A percentile compares a stretch with the other conserved stretches of the same genome.
phyloP scores from a whole-genome alignment of 2,113 vertebrate species.

The Grammomys dolichurus region DNA sequence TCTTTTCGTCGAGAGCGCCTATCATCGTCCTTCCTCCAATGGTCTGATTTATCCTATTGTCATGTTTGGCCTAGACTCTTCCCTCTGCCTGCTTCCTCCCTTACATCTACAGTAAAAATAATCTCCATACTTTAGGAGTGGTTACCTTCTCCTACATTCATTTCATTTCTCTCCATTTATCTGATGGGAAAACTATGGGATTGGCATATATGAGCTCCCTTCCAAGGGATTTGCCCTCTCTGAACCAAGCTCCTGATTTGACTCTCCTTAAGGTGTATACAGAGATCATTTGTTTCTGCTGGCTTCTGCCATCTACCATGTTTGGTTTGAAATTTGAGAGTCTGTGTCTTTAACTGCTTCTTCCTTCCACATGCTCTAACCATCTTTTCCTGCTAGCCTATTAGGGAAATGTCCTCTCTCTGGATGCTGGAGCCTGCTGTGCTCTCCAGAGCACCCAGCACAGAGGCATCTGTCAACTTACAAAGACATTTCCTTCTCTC shows the following conservation, averaged over 20 bases:
- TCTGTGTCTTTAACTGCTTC: background rate
- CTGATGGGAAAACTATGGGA: rapidly evolving
- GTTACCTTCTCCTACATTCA: background rate
- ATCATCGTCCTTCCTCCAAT: background rate
- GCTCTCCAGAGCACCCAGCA: background rate
- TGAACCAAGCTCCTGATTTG: background rate
- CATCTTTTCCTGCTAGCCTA: background rate
- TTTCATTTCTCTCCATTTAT: background rate
- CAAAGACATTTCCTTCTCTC: background rate
- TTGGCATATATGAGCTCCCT: background rate
- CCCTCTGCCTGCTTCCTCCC: background rate
- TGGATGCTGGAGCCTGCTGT: background rate
- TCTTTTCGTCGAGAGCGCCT: background rate
- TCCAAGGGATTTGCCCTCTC: background rate
- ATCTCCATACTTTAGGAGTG: background rate
- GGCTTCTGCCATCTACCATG: background rate
- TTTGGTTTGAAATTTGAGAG: background rate
- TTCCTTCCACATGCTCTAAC: background rate
- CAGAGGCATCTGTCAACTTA: background rate
- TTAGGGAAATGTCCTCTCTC: background rate
- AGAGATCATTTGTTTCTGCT: background rate
- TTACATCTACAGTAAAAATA: background rate
- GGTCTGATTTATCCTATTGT: background rate
- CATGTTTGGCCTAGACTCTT: background rate
- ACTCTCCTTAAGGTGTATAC: background rate